phyloP scores from a whole-genome alignment of 2,888 invertebrate species.

The Phanerotoma sp. region DNA sequence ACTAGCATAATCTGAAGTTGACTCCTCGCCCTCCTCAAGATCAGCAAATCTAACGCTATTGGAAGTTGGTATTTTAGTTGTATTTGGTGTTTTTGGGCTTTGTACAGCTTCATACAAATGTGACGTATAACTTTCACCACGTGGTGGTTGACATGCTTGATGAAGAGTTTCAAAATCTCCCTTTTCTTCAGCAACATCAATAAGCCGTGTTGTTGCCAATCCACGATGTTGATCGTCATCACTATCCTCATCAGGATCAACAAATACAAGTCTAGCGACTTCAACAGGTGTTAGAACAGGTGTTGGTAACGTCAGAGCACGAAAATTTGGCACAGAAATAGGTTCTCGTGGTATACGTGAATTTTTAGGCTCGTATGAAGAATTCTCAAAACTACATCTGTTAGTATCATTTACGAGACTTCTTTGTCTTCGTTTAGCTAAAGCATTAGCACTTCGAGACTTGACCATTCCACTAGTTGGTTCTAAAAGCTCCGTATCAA shows the following conservation, averaged over 20 bases:
- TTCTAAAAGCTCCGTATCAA: constrained; percentile 53
- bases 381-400: constrained; percentile 24
- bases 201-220: constrained; percentile 49
- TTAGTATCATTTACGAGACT: constrained; percentile 38
- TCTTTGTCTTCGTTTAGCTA: constrained; percentile 54
- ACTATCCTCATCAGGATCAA: constrained; percentile 70
- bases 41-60: constrained; percentile 65
- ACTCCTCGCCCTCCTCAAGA: constrained; percentile 62
- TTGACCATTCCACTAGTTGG: constrained; percentile 57
- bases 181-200: constrained; percentile 54
- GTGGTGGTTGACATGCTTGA: constrained; percentile 60
- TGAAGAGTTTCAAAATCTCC: constrained; percentile 59
- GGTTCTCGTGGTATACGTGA: constrained; percentile 65
- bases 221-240: constrained; percentile 53
- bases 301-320: constrained; percentile 65
- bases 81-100: constrained; percentile 55
- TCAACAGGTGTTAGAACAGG: constrained; percentile 70
- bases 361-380: constrained; percentile 24
- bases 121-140: constrained; percentile 62
- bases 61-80: constrained; percentile 59
- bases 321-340: constrained; percentile 74
- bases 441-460: constrained; percentile 57
- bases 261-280: constrained; percentile 68
- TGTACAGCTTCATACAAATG: constrained; percentile 62
- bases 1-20: constrained; percentile 77